phyloP scores from a whole-genome alignment of 2,888 invertebrate species.

The Diarsia mendica region DNA sequence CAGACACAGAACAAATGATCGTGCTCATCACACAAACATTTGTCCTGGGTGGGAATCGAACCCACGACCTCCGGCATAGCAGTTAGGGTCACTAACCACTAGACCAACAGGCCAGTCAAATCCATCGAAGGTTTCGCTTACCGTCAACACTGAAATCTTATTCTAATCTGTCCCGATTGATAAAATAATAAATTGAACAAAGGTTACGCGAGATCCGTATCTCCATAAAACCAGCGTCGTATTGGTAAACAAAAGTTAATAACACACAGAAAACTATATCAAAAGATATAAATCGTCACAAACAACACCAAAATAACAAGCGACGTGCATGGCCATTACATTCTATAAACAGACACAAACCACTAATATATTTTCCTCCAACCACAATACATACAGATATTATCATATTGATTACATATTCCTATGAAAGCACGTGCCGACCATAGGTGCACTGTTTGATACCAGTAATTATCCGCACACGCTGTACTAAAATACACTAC shows the following conservation, averaged over 20 bases:
- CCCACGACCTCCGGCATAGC: too few species aligned
- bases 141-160: not conserved
- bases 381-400: constrained; percentile 24
- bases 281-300: not conserved
- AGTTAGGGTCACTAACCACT: too few species aligned
- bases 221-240: not conserved
- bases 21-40: too few species aligned
- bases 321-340: not conserved
- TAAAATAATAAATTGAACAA: not conserved
- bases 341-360: not conserved
- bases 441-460: constrained; percentile 24
- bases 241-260: not conserved
- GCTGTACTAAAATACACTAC: constrained; percentile 9
- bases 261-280: not conserved
- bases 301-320: not conserved
- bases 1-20: too few species aligned
- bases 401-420: constrained; percentile 55
- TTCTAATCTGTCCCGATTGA: not conserved
- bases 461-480: constrained; percentile 41
- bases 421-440: constrained; percentile 39
- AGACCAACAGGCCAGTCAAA: too few species aligned
- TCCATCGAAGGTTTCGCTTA: not conserved
- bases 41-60: too few species aligned
- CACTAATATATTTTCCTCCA: constrained; percentile 3
- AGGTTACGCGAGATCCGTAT: too few species aligned